Base-by-base conservation (phyloP, 2,888 invertebrate species). In the Eupithecia centaureata region DNA sequence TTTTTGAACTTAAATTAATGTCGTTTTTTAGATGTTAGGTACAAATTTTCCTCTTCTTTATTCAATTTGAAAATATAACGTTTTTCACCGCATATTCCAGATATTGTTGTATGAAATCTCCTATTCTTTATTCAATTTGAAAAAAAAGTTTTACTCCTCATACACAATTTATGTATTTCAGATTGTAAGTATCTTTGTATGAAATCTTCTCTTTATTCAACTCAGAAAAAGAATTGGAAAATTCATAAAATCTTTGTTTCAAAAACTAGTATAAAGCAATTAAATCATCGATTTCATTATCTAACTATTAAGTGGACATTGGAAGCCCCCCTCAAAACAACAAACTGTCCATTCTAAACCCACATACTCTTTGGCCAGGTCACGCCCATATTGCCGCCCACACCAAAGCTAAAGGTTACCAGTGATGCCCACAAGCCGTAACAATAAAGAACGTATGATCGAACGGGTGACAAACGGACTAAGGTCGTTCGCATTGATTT, bases 361-460 rank as follows among this genome's bases (percentile, higher is more conserved):
- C 35, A 7, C 61, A 72, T 80, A 76, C 67, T 83, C 81, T 82
- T 73, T 82, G 82, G 61, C 72, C 79, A 74, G 85, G 84, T 85
- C 83, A 82, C 83, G 82, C 84, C 83, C 82, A 84, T 82, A 80
- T 81, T 73, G 73, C 64, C 82, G 77, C 86, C 84, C 83, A 84
- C 86, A 67, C 63, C 61, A 64, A 22, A 75, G 81, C 76, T 77
- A 86, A 86, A 86, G 86, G 86, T 86, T 82, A 84, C 79, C 79
- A 77, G 72, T 73, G 70, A 71, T 76, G 70, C 73, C 74, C 71
- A 73, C 71, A 73, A 47, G n/a, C n/a, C n/a, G 10, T 0, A 56
- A 75, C 74, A 82, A 81, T 80, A 79, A 79, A 80, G 10, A 22
- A 77, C 76, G 77, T 72, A 76, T 82, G 82, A 83, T 85, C 79